A percentile compares a stretch with the other conserved stretches of the same genome.
Evolutionary conservation across 2,888 invertebrate species (phyloP).

Genomic region (Napeogenes inachia): DNA sequence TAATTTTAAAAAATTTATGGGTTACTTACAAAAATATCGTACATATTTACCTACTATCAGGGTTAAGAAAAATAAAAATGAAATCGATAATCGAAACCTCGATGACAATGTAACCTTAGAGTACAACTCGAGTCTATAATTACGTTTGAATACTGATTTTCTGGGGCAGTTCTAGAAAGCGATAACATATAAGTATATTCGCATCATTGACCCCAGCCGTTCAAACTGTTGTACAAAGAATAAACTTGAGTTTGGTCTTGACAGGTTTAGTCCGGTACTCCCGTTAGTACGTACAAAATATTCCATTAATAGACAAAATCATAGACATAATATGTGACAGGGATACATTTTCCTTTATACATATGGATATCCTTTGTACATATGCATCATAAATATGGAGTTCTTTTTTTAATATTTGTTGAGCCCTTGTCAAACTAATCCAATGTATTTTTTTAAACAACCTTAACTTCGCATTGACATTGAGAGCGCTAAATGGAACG

Average conservation of each 20-base stretch:
- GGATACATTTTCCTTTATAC: too few relatives aligned
- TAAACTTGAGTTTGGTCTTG: not conserved
- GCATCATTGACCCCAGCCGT: constrained; percentile 48
- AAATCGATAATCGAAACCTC: constrained; percentile 14
- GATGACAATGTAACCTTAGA: constrained; percentile 7
- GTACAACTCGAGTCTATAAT: constrained; percentile 18
- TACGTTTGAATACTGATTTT: constrained; percentile 44
- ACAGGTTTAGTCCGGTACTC: not conserved
- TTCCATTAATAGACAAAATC: too few relatives aligned
- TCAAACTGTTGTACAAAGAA: not conserved
- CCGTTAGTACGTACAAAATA: too few relatives aligned
- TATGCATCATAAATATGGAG: too few relatives aligned
- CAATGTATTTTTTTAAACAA: not conserved
- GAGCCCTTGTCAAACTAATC: not conserved
- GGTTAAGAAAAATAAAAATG: not conserved
- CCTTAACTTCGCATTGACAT: constrained; percentile 16
- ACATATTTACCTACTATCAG: too few relatives aligned
- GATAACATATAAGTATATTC: constrained; percentile 43
- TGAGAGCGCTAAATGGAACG: constrained; percentile 15
- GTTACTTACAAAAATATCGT: too few relatives aligned
- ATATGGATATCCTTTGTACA: too few relatives aligned
- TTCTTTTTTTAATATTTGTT: too few relatives aligned
- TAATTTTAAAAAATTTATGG: too few relatives aligned
- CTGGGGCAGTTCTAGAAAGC: constrained; percentile 63
- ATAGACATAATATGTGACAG: too few relatives aligned